These are phyloP conservation scores for Smutsia temminckii DNA, from an alignment of 2,797 vertebrate species.

Conservation along the genomic window DNA sequence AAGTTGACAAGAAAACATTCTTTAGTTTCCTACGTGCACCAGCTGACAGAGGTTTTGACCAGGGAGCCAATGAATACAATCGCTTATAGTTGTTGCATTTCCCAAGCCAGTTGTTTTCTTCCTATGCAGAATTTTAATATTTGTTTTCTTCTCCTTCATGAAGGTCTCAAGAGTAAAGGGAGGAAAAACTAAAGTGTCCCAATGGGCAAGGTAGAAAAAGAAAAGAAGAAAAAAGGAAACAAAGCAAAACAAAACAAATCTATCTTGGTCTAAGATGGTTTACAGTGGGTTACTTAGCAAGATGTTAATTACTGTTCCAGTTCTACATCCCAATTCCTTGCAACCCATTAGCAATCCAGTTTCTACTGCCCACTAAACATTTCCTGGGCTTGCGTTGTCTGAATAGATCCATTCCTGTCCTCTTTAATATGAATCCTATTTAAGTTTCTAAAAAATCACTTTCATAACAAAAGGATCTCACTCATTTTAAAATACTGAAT, in stretches of 20 bases:
- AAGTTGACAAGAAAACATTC: neutral
- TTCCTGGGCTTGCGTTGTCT: neutral
- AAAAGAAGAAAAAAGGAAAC: neutral
- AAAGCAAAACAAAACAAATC: neutral
- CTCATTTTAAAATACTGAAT: neutral
- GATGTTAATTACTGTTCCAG: neutral
- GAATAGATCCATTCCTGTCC: neutral
- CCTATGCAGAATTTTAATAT: neutral
- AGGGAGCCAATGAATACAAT: neutral
- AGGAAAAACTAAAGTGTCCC: neutral
- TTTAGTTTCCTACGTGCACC: neutral
- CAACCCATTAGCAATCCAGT: neutral
- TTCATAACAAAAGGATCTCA: neutral
- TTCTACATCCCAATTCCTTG: neutral
- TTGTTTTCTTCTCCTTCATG: neutral
- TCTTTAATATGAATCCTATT: neutral
- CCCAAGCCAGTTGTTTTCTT: neutral
- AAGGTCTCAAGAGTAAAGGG: neutral
- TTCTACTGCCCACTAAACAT: neutral
- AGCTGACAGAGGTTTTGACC: neutral
- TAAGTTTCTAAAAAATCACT: constrained; percentile 28
- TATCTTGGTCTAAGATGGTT: neutral
- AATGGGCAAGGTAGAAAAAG: neutral
- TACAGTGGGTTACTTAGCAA: neutral
- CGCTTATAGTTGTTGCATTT: neutral